Evolutionary conservation across 1,140 invertebrate species (phyloP), one percentile per base, ranked within the genome.

Genomic region (Calycopis cecrops): DNA sequence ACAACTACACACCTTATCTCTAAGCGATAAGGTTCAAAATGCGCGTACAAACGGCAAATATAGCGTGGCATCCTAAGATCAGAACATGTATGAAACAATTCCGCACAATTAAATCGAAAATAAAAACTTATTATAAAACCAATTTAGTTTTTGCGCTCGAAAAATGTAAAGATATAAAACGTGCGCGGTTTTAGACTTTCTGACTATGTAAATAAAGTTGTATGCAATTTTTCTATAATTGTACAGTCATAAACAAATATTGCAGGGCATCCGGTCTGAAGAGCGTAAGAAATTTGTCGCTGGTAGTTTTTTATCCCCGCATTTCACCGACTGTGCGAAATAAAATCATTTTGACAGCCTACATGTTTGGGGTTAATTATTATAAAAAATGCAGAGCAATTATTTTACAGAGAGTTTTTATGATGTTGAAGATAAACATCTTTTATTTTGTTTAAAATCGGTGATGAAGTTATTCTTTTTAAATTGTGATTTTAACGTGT

Each of bases 271-370:
- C 55, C 55, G 67, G 63, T 62, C 63, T 67, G 76, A 73, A 73
- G 73, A 68, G 73, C 69, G 67, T 71, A 79, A 79, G 76, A 82
- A 82, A 82, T 82, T 82, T 82, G 79, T 82, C 75, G 59, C 58
- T 51, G 48, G 64, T 56, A 55, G 52, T 57, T 75, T 73, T 81
- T 68, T 69, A 68, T 69, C 60, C 69, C 52, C 44, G 34, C 28
- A 52, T 57, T 47, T 33, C 34, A 57, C 48, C 52, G 59, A 55
- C 48, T 71, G 71, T 66, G 74, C 63, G 60, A 65, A 68, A 67
- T 64, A 75, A 78, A 78, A 80, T 77, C n/a, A 40, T 40, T 40
- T 17, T 44, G 40, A 44, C 40, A 44, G 9, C 9, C 6, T 44
- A 44, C 66, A 73, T 71, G 71, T 77, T 77, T 70, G 68, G 74